phyloP scores from a whole-genome alignment of 2,113 vertebrate species.

The Alethe diademata region DNA sequence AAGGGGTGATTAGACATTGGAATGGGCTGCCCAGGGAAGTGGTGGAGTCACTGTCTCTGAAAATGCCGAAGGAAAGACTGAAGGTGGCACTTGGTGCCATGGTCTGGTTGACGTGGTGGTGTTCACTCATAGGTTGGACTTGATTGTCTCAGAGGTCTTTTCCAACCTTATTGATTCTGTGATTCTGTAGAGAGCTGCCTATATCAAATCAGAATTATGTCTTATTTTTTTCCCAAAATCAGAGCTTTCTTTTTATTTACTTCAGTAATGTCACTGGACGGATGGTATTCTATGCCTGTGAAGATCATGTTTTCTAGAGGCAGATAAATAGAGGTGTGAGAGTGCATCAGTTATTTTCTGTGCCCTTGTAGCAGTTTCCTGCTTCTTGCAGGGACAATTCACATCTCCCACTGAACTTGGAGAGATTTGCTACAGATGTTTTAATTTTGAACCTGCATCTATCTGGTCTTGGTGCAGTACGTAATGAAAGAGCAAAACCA shows the following conservation, averaged over 20 bases:
- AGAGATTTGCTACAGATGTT: not conserved
- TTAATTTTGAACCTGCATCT: not conserved
- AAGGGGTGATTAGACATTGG: not conserved
- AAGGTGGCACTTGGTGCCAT: no score
- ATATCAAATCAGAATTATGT: not conserved
- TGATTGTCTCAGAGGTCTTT: not conserved
- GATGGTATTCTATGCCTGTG: not conserved
- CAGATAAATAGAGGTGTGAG: not conserved
- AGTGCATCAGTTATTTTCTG: not conserved
- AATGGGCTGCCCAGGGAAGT: not conserved
- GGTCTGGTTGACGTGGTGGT: fast-evolving
- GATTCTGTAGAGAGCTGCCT: not conserved
- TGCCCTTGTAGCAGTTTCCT: not conserved
- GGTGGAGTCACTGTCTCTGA: not conserved
- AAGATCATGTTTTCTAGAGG: not conserved
- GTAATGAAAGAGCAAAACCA: not conserved
- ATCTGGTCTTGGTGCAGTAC: not conserved
- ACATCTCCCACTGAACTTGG: not conserved
- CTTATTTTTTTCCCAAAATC: not conserved
- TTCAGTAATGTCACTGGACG: not conserved
- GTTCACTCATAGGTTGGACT: not conserved
- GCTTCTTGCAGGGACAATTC: not conserved
- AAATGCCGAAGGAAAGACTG: not conserved
- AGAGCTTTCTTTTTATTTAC: not conserved
- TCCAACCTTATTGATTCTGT: not conserved